Evolutionary conservation across 2,888 invertebrate genomes (phyloP).

Genomic region (Seira ritae): DNA sequence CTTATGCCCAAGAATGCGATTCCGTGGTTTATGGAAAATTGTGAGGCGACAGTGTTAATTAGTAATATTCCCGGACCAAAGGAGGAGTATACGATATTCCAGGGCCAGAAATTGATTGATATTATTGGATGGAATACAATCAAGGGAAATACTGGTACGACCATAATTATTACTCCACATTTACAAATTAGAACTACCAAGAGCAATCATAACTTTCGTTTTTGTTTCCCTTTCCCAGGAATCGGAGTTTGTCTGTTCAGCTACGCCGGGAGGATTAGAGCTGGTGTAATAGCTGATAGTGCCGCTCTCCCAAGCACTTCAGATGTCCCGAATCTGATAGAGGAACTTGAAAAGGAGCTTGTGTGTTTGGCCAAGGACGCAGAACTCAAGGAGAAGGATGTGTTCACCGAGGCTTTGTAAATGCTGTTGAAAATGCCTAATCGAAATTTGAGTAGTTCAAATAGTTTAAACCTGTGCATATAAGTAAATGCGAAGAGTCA

Average conservation of each 20-base stretch:
- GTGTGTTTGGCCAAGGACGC: conserved; percentile 55
- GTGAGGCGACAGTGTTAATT: conserved; percentile 68
- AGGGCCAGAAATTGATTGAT: conserved; percentile 67
- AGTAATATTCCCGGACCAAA: conserved; percentile 72
- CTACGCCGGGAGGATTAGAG: conserved; percentile 69
- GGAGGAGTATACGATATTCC: conserved; percentile 66
- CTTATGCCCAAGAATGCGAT: conserved; percentile 58
- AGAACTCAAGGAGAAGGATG: conserved; percentile 48
- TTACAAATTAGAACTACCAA: too few relatives aligned
- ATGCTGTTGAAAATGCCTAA: too few relatives aligned
- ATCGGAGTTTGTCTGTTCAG: conserved; percentile 71
- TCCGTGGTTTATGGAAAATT: conserved; percentile 62
- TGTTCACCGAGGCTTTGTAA: conserved; percentile 56
- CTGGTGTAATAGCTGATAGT: conserved; percentile 65
- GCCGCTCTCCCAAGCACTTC: conserved; percentile 64
- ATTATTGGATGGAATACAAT: conserved; percentile 70
- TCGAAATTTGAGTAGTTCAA: too few relatives aligned
- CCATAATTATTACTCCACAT: too few relatives aligned
- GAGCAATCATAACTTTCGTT: too few relatives aligned
- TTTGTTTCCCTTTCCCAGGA: too few relatives aligned
- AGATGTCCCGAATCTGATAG: conserved; percentile 61
- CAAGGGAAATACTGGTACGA: conserved; percentile 69
- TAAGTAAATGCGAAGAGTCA: too few relatives aligned
- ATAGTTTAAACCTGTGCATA: too few relatives aligned
- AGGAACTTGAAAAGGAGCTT: conserved; percentile 69